phyloP scores from a whole-genome alignment of 2,888 invertebrate species.

The Xylota sylvarum region DNA sequence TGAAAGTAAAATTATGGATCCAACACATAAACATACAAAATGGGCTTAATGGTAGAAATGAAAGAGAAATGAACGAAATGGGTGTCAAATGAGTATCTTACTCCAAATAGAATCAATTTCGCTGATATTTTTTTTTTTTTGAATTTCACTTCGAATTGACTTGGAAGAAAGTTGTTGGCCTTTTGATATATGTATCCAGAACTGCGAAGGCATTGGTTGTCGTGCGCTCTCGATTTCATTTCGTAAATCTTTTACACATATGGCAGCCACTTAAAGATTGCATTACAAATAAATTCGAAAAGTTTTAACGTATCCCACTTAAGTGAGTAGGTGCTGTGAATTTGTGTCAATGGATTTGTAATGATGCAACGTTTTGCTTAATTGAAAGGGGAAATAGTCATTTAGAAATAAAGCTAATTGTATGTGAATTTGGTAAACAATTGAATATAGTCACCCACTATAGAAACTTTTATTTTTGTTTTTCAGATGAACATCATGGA shows the following conservation, averaged over 20 bases:
- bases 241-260: slow-evolving; percentile 5
- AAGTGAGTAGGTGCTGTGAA: slow-evolving; percentile 18
- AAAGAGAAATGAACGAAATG: slow-evolving; percentile 52
- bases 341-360: slow-evolving; percentile 32
- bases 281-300: slow-evolving; percentile 17
- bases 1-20: slow-evolving; percentile 68
- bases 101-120: slow-evolving; percentile 41
- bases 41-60: slow-evolving; percentile 37
- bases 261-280: slow-evolving; percentile 22
- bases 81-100: slow-evolving; percentile 47
- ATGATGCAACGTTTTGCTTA: background rate
- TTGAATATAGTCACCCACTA: slow-evolving; percentile 16
- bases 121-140: slow-evolving; percentile 29
- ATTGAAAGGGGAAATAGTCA: background rate
- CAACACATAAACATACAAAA: slow-evolving; percentile 33
- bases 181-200: slow-evolving; percentile 9
- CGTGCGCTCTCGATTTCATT: slow-evolving; percentile 40
- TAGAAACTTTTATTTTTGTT: background rate
- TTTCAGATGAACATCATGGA: slow-evolving; percentile 77
- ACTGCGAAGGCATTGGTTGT: background rate
- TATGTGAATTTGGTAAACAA: slow-evolving; percentile 19
- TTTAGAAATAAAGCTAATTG: slow-evolving; percentile 6
- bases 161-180: slow-evolving; percentile 47
- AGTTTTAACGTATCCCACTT: background rate
- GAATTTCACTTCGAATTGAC: slow-evolving; percentile 20